Base-by-base conservation (phyloP, 92 coral and sea anemone genomes). In the Montipora capitata region DNA sequence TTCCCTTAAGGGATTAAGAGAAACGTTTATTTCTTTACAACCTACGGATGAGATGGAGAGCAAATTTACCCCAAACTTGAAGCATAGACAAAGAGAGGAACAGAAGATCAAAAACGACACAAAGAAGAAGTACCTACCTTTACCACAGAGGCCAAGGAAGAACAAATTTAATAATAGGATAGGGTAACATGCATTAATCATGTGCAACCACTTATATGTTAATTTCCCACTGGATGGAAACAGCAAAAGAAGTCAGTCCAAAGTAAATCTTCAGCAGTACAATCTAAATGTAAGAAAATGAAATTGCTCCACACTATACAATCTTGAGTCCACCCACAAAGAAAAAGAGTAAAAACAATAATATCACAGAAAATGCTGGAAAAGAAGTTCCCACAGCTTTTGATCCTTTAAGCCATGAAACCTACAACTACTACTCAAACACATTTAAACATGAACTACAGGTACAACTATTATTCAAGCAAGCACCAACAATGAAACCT, bases 21-120 rank as follows among this genome's bases (percentile, higher is more conserved):
- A 74, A 40, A 72, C 66, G 58, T 73, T 81, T 63, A 41, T 80
- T 74, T 40, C 76, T 68, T 72, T 77, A 9, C 92, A 88, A 58
- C 59, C 74, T 16, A 88, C n/a, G 10, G 91, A 87, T 72, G 86
- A 79, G 51, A 70, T 78, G 63, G 91, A 87, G 35, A 27, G 35
- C 35, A 27, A 27, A 27, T 27, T 27, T 27, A 27, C 35, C 35
- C 35, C 35, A 80, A 87, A 40, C 70, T 7, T 11, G 11, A 27
- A 27, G 35, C 56, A 49, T 6, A 49, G 8, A 11, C 11, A 41
- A 54, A 5, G 27, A 0, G 44, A 7, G 35, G 18, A 62, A 8
- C 68, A n/a, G 18, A 61, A 61, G 66, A 7, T 61, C 66, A 61
- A 61, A 61, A 27, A 61, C 15, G 66, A 27, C 66, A 61, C 20